phyloP scores from a whole-genome alignment of 2,888 invertebrate species.

The Pseudococcus longispinus region DNA sequence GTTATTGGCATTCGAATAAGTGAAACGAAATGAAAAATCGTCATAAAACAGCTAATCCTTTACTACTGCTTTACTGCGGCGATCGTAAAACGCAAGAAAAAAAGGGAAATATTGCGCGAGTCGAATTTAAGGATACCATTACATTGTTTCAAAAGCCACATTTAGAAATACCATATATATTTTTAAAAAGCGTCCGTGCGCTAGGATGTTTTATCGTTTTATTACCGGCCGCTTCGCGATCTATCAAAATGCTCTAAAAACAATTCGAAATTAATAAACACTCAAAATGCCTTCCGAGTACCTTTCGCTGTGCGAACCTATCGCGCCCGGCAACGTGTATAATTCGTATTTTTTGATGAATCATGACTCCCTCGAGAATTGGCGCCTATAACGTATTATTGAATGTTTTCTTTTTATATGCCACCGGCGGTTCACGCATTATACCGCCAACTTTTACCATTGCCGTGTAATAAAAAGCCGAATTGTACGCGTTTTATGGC shows the following conservation, averaged over 20 bases:
- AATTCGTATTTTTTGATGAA: slow-evolving; percentile 36
- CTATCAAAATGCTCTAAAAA: slow-evolving; percentile 40
- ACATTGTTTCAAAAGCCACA: slow-evolving; percentile 5
- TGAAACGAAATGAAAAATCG: slow-evolving; percentile 14
- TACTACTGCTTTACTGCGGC: neutral
- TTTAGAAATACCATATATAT: neutral
- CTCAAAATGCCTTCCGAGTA: neutral
- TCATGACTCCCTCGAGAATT: slow-evolving; percentile 25
- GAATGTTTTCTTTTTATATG: slow-evolving; percentile 43
- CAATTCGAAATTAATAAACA: slow-evolving; percentile 43
- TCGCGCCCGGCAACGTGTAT: neutral
- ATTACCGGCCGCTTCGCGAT: slow-evolving; percentile 14
- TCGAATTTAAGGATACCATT: neutral
- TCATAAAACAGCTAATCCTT: slow-evolving; percentile 13
- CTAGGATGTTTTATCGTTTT: slow-evolving; percentile 7
- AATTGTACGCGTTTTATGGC: slow-evolving; percentile 21
- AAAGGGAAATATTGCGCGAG: neutral
- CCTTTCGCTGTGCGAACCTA: neutral
- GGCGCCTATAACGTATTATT: slow-evolving; percentile 18
- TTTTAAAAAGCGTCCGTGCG: neutral
- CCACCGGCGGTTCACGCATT: slow-evolving; percentile 12
- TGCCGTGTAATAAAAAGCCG: slow-evolving; percentile 30
- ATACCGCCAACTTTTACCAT: slow-evolving; percentile 21
- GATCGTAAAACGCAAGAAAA: slow-evolving; percentile 9
- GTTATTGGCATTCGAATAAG: neutral